Conservation (phyloP, 2,113 vertebrate species). For the Emydura subglobosa region DNA sequence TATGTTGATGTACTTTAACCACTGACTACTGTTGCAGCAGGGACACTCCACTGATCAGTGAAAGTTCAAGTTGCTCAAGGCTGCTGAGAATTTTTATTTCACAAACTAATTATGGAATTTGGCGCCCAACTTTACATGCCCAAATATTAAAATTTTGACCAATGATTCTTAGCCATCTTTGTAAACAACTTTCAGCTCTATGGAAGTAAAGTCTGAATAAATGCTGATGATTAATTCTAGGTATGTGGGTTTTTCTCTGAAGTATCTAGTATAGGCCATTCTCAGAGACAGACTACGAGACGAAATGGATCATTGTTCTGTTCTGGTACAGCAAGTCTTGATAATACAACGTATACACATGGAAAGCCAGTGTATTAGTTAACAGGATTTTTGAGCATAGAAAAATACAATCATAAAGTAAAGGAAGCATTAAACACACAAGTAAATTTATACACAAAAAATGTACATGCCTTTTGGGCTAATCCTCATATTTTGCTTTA, state of each 20-base stretch:
- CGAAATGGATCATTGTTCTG: background rate
- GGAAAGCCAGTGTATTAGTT: background rate
- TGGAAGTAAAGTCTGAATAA: background rate
- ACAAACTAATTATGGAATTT: background rate
- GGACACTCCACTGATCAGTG: background rate
- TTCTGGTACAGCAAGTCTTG: background rate
- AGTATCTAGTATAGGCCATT: background rate
- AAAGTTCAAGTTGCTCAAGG: background rate
- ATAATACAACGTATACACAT: background rate
- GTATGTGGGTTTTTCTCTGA: background rate
- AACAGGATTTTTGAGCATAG: background rate
- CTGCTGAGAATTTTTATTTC: background rate
- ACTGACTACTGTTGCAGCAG: background rate
- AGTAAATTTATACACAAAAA: background rate
- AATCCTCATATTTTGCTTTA: background rate
- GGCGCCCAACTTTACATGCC: background rate
- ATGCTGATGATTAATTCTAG: background rate
- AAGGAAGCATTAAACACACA: background rate
- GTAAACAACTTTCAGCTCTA: background rate
- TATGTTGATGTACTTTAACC: background rate
- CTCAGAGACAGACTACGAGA: background rate
- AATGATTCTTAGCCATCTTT: background rate
- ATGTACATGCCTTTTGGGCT: background rate
- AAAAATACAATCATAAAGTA: background rate
- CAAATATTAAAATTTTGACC: background rate